A percentile compares a stretch with the other conserved stretches of the same genome.
Evolutionary conservation across 2,797 vertebrate species (phyloP).

Genomic region (Trachops cirrhosus): DNA sequence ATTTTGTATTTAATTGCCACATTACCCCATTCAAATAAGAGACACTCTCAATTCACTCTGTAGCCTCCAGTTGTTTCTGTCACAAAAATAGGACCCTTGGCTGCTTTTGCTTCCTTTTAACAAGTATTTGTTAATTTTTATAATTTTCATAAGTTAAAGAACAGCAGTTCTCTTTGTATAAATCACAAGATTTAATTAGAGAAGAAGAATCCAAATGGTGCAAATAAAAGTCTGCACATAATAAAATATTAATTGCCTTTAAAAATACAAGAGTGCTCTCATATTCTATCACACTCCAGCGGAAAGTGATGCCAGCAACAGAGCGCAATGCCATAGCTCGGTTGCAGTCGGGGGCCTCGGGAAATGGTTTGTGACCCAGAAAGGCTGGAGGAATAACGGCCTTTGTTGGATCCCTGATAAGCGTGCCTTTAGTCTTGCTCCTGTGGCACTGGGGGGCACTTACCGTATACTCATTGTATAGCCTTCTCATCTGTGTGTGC

Average conservation of each 20-base stretch:
- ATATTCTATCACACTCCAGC: conserved; percentile 61
- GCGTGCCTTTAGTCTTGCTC: neutral
- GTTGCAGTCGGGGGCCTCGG: neutral
- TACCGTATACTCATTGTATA: rapidly evolving
- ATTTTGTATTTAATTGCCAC: conserved; percentile 61
- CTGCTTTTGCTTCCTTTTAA: conserved; percentile 72
- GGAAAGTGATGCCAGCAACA: conserved; percentile 11
- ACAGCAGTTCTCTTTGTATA: conserved; percentile 63
- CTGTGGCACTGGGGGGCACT: neutral
- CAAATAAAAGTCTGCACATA: conserved; percentile 66
- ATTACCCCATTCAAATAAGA: conserved; percentile 49
- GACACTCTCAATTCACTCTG: conserved; percentile 50
- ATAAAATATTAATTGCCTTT: conserved; percentile 73
- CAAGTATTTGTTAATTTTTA: conserved; percentile 72
- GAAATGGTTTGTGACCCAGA: neutral
- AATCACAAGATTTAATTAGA: conserved; percentile 77
- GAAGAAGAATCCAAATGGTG: conserved; percentile 69
- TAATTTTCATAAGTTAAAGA: conserved; percentile 74
- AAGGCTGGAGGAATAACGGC: neutral
- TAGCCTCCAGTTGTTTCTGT: conserved; percentile 70
- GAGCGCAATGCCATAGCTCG: neutral
- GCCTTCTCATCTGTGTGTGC: neutral
- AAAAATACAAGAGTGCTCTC: conserved; percentile 60
- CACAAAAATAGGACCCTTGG: conserved; percentile 72
- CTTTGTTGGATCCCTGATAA: conserved; percentile 11